phyloP scores from a whole-genome alignment of 1,140 invertebrate genomes.

The Drosophila murphyi region DNA sequence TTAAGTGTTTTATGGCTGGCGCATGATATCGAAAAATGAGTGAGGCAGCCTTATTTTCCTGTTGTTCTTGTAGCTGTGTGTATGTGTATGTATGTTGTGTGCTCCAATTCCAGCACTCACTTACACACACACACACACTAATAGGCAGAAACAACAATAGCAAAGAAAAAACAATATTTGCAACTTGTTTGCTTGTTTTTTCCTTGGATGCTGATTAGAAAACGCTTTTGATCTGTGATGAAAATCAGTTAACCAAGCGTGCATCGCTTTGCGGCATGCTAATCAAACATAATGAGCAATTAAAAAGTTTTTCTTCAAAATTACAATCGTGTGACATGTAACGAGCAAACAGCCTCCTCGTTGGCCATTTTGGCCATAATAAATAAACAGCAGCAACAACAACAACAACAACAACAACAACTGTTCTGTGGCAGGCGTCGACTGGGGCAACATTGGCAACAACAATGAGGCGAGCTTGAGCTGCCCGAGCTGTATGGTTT shows the following conservation, averaged over 20 bases:
- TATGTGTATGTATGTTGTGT: conserved; percentile 35
- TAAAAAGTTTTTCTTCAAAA: conserved; percentile 65
- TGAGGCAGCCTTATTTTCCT: conserved; percentile 3
- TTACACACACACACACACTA: conserved; percentile 29
- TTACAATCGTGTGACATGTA: conserved; percentile 29
- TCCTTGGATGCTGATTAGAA: conserved; percentile 62
- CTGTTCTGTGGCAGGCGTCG: conserved; percentile 19
- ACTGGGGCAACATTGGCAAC: conserved; percentile 13
- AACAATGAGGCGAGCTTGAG: conserved; percentile 40
- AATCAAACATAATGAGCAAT: conserved; percentile 79
- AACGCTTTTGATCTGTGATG: conserved; percentile 70
- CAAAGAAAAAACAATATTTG: conserved; percentile 59
- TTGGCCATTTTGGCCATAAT: conserved; percentile 8
- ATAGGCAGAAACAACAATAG: conserved; percentile 25
- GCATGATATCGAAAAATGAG: conserved; percentile 54
- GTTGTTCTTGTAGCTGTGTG: conserved; percentile 24
- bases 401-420: conserved; percentile 2
- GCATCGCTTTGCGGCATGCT: conserved; percentile 53
- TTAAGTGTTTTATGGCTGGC: conserved; percentile 75
- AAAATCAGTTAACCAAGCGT: conserved; percentile 58
- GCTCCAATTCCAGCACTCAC: conserved; percentile 63
- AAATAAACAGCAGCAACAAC: not conserved
- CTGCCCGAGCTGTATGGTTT: conserved; percentile 6
- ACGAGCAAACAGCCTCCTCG: not conserved
- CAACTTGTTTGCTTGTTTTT: conserved; percentile 70